Evolutionary conservation across 1,140 invertebrate species (phyloP), one percentile per base, ranked within the genome.

Genomic region (Gryllus bimaculatus): DNA sequence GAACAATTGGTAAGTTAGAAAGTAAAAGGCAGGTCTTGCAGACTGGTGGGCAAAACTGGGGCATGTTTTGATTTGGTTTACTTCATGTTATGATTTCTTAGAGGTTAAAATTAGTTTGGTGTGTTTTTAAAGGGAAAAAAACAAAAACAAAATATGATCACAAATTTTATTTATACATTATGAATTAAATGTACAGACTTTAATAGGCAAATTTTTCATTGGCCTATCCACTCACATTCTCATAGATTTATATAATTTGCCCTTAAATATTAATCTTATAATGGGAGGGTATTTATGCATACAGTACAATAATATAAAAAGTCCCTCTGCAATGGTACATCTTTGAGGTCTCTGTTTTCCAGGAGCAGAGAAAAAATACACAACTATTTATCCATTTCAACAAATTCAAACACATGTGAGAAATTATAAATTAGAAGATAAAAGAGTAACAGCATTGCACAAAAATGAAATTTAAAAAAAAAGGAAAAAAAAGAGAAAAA

Each of bases 161-260:
- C 80, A 79, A 81, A 79, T 81, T 66, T 81, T 81, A 81, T 81
- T 81, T 81, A 81, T 81, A 81, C 80, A 81, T 79, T 75, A 79
- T 81, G 80, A 80, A 79, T 78, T 78, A 80, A 80, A 80, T 54
- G 77, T 80, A 80, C 80, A 80, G 74, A 78, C 47, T 80, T 80
- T 74, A 80, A 78, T 73, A 47, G 78, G 39, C 78, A 66, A 48
- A 80, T 48, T 74, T 39, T 77, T 75, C 47, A 79, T 73, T 75
- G 49, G 48, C 48, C 78, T 78, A 76, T 66, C 48, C 49, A 49
- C 76, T 73, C 66, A 18, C 74, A 48, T 78, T 74, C 73, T 78
- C 73, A 73, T 26, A 66, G 66, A 75, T 54, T 80, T 21, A 74
- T 75, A 26, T 66, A 66, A 78, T 75, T 39, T 79, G 8, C 48